Base-by-base conservation (phyloP, 2,888 invertebrate genomes). In the Aporophyla lueneburgensis region DNA sequence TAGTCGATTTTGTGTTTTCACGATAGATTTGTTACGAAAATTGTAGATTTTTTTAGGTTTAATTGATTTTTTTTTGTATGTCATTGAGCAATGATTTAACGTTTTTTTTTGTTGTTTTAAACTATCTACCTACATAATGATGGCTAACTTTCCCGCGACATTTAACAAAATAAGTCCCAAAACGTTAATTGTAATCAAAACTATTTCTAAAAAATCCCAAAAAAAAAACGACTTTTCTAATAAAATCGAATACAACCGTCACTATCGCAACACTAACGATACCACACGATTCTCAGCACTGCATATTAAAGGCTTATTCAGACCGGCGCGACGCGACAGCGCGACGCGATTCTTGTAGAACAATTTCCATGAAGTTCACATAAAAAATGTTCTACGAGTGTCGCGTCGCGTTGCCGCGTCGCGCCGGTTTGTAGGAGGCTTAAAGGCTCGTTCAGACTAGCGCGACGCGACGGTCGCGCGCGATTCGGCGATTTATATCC, bases 201-300 rank as follows among this genome's bases (percentile, higher is more conserved):
- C 0, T n/a, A 9, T 19, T 43, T 54, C 5, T 16, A 9, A 0
- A 19, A 27, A 43, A 43, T 19, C n/a, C n/a, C n/a, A n/a, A n/a
- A n/a, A 51, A 40, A n/a, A 19, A 12, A 6, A 9, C 16, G 3
- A 59, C 1, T 46, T 53, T 61, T 56, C 14, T 43, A n/a, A 58
- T 46, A 49, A 70, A 76, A 79, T 77, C 78, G 73, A 65, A 24
- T 71, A 62, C 61, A 72, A 54, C 56, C 49, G 19, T 71, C 69
- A 61, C 86, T 80, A 75, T 73, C 71, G 33, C 86, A 77, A 43
- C 86, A 83, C 86, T 86, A 83, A 86, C 77, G 70, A 79, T 66
- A 75, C 70, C 46, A 40, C 68, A 74, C 58, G 84, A 71, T 82
- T 84, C 88, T 87, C 87, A 86, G 84, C 87, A 78, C 86, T 87